Conservation (phyloP, 2,113 vertebrate species). For the Mustelus asterias region DNA sequence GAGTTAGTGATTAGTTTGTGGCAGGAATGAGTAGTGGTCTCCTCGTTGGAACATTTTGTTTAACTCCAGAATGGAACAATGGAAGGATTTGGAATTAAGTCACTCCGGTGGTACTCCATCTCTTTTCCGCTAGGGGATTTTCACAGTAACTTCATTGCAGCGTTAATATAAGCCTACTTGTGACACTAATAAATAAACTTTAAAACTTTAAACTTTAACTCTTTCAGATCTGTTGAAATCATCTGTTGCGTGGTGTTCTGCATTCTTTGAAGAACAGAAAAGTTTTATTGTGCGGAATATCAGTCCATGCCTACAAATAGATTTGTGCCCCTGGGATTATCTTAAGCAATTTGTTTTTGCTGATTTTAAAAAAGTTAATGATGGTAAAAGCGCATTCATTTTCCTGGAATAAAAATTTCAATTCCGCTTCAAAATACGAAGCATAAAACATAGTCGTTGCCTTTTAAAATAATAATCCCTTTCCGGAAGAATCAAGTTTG, state of each 20-base stretch:
- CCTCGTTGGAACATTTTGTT: not conserved
- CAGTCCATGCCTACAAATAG: not conserved
- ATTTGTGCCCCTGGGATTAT: not conserved
- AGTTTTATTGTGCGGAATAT: not conserved
- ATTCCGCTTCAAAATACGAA: not conserved
- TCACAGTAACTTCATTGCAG: too few species aligned
- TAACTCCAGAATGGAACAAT: not conserved
- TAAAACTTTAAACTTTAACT: too few species aligned
- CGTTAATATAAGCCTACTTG: too few species aligned
- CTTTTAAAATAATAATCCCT: slow-evolving; percentile 11
- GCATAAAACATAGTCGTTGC: not conserved
- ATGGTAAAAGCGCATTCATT: not conserved
- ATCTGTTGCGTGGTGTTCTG: not conserved
- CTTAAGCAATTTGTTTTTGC: not conserved
- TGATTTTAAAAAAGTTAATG: not conserved
- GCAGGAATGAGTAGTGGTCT: not conserved
- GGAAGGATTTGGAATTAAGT: not conserved
- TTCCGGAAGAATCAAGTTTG: slow-evolving; percentile 21
- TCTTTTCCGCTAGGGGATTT: not conserved
- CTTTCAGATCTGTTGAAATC: not conserved
- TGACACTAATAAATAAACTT: too few species aligned
- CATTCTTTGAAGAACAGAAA: not conserved
- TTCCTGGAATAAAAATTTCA: not conserved
- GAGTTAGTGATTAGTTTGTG: not conserved
- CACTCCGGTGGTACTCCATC: not conserved